Percentiles rank a stretch among this genome's conserved stretches.
Evolutionary conservation across 2,113 vertebrate species (phyloP).

Genomic region (Variabilichromis moorii): DNA sequence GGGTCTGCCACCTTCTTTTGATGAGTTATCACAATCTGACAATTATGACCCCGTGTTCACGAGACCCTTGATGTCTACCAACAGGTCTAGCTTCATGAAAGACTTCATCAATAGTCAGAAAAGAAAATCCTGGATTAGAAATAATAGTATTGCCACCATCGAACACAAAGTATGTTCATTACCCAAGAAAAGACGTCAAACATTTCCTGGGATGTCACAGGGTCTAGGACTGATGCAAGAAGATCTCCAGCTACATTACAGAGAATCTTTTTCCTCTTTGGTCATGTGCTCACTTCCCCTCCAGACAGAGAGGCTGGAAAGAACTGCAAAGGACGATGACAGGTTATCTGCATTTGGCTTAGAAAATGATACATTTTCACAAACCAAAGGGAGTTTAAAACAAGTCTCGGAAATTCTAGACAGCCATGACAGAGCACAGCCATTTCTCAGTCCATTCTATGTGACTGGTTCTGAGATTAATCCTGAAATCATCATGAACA

Average conservation of each 20-base stretch:
- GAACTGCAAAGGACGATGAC: conserved; percentile 1
- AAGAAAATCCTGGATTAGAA: conserved; percentile 39
- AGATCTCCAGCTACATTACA: conserved; percentile 20
- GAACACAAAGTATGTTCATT: conserved; percentile 31
- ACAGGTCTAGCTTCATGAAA: conserved; percentile 52
- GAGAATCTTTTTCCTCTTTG: conserved; percentile 66
- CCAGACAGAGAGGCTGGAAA: conserved; percentile 42
- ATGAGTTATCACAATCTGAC: conserved; percentile 25
- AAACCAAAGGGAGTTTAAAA: conserved; percentile 3
- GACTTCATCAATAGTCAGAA: conserved; percentile 46
- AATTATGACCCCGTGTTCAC: conserved; percentile 7
- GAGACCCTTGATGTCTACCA: conserved; percentile 29
- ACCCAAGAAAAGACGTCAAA: conserved; percentile 65
- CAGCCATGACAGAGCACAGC: neutral
- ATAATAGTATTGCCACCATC: conserved; percentile 53
- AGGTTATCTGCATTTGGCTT: neutral
- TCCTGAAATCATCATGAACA: conserved; percentile 18
- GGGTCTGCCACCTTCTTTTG: neutral
- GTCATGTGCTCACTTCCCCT: conserved; percentile 46
- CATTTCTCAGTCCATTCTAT: neutral
- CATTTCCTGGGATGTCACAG: conserved; percentile 61
- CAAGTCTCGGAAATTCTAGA: conserved; percentile 12
- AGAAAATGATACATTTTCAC: conserved; percentile 37
- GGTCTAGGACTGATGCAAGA: conserved; percentile 7
- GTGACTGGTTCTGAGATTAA: conserved; percentile 42